Evolutionary conservation across 2,113 vertebrate genomes (phyloP).

Genomic region (Gallinago undulata): DNA sequence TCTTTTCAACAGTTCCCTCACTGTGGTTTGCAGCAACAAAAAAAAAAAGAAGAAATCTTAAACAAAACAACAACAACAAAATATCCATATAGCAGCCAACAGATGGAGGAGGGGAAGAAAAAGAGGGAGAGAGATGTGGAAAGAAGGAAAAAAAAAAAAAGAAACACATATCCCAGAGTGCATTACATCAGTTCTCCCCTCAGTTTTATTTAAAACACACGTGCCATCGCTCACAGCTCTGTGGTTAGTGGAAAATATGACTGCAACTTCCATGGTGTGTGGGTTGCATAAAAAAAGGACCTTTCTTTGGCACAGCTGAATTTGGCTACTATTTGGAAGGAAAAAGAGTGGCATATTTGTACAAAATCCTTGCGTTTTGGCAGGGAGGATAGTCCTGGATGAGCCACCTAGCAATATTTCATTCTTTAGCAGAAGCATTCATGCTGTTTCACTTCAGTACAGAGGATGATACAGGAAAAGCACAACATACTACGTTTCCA

Average conservation of each 20-base stretch:
- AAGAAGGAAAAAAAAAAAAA: neutral
- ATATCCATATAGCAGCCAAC: neutral
- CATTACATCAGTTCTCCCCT: constrained; percentile 67
- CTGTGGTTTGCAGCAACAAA: neutral
- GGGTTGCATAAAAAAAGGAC: constrained; percentile 9
- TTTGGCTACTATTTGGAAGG: constrained; percentile 29
- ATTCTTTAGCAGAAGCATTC: neutral
- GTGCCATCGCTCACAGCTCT: constrained; percentile 64
- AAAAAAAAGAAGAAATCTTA: neutral
- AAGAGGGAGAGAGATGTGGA: neutral
- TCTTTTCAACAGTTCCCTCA: neutral
- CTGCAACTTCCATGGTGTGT: constrained; percentile 48
- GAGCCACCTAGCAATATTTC: neutral
- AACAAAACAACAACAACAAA: neutral
- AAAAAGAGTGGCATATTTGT: constrained; percentile 33
- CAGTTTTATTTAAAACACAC: constrained; percentile 69
- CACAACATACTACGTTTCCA: neutral
- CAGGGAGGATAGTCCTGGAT: neutral
- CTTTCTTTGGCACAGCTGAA: constrained; percentile 28
- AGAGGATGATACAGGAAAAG: neutral
- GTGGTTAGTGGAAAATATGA: constrained; percentile 75
- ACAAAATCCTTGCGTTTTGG: constrained; percentile 3
- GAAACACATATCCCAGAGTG: constrained; percentile 1
- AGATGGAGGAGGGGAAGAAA: neutral
- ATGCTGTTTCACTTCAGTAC: neutral